Conservation (phyloP, 2,888 invertebrate genomes). For the Nomada goodeniana region DNA sequence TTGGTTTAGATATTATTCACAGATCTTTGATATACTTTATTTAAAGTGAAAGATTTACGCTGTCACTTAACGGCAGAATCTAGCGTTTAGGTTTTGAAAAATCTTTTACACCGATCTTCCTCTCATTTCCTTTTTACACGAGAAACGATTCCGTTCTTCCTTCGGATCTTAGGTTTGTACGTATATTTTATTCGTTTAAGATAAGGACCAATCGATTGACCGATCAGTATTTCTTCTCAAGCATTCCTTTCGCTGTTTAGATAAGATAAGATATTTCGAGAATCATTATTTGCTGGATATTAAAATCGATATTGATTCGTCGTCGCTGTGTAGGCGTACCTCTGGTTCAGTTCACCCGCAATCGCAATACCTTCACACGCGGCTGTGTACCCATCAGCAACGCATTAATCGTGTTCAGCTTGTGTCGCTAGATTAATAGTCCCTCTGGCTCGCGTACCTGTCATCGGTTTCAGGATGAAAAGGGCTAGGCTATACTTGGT, state of each 20-base stretch:
- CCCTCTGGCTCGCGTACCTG: conserved; percentile 35
- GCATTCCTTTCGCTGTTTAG: neutral
- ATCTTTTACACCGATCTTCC: neutral
- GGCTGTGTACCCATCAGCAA: neutral
- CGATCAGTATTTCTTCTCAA: neutral
- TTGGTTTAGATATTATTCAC: too few relatives aligned
- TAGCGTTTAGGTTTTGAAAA: neutral
- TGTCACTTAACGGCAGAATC: neutral
- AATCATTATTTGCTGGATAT: too few relatives aligned
- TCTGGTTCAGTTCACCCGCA: neutral
- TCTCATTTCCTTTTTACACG: neutral
- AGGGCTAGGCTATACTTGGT: conserved; percentile 39
- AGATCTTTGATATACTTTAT: neutral
- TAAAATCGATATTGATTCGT: conserved; percentile 4
- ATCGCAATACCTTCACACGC: neutral
- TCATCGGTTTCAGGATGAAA: conserved; percentile 11
- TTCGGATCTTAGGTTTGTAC: neutral
- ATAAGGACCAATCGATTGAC: neutral
- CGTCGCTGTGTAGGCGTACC: conserved; percentile 50
- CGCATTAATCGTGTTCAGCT: conserved; percentile 31
- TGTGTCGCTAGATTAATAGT: conserved; percentile 28
- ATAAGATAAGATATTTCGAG: neutral
- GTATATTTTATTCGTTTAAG: neutral
- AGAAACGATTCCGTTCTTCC: conserved; percentile 34
- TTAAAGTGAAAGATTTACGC: neutral